These are phyloP conservation scores for Phenganax marumi DNA, from an alignment of 92 coral and sea anemone species.

Conservation along the genomic window DNA sequence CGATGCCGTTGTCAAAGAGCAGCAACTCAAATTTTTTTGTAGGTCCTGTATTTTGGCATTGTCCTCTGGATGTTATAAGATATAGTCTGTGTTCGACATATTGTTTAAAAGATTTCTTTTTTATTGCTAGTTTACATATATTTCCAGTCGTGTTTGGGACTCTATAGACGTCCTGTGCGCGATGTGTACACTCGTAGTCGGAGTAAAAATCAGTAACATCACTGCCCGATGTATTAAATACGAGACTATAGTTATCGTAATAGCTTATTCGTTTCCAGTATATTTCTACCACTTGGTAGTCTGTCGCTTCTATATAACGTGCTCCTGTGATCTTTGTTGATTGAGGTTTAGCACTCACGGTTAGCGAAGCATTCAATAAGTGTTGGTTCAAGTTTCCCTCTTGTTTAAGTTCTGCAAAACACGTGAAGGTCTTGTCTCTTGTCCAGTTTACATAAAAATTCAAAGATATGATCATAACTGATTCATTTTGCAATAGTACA, in stretches of 20 bases:
- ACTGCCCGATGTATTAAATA: background rate
- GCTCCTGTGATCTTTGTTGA: background rate
- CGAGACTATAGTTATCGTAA: background rate
- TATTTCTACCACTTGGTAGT: background rate
- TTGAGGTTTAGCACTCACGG: background rate
- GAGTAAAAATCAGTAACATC: background rate
- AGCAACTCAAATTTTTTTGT: background rate
- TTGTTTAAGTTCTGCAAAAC: background rate
- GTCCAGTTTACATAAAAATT: conserved; percentile 14
- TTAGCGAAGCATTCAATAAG: background rate
- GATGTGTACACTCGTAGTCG: background rate
- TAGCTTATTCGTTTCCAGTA: background rate
- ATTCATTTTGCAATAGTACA: background rate
- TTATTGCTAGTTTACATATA: background rate
- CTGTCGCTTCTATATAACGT: background rate
- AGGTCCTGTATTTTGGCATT: background rate
- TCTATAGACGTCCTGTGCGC: background rate
- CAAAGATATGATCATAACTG: background rate
- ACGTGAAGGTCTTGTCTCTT: conserved; percentile 2
- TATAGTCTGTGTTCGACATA: background rate
- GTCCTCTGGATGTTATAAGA: background rate
- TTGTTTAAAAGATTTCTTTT: background rate
- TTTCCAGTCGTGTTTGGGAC: conserved; percentile 1
- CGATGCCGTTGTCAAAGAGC: too few species aligned
- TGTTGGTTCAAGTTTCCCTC: background rate